These are phyloP conservation scores for Chironomus tentans DNA, from an alignment of 2,888 invertebrate species.

Conservation along the genomic window DNA sequence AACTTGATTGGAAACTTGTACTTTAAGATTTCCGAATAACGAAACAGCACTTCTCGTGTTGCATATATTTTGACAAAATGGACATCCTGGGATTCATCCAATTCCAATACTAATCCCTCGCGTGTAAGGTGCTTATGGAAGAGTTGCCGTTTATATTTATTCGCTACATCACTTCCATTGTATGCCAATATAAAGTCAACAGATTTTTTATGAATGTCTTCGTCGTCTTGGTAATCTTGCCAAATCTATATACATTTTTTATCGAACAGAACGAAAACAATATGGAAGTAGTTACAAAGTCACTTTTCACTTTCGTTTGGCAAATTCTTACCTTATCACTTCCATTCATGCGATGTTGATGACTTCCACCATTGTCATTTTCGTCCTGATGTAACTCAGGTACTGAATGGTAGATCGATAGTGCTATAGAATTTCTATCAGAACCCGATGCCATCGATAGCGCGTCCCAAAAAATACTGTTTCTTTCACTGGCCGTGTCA, in stretches of 20 bases:
- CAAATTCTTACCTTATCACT: neutral
- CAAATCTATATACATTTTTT: constrained; percentile 28
- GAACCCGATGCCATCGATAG: constrained; percentile 39
- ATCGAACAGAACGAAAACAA: neutral
- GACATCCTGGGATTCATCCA: constrained; percentile 52
- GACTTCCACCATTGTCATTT: neutral
- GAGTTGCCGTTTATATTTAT: constrained; percentile 43
- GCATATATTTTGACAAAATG: constrained; percentile 67
- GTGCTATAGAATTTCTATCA: constrained; percentile 43
- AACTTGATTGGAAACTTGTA: constrained; percentile 66
- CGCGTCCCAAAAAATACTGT: constrained; percentile 34
- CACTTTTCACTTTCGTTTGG: constrained; percentile 2
- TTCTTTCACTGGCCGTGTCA: neutral
- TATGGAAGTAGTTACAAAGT: no score
- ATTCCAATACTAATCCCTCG: constrained; percentile 53
- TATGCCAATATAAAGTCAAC: constrained; percentile 59
- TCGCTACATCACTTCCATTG: constrained; percentile 38
- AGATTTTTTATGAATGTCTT: constrained; percentile 38
- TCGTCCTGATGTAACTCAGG: constrained; percentile 37
- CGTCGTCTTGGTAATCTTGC: constrained; percentile 47
- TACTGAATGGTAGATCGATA: constrained; percentile 52
- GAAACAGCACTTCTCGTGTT: constrained; percentile 56
- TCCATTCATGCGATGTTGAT: neutral
- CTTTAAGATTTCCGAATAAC: constrained; percentile 68
- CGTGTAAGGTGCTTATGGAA: constrained; percentile 54